These are phyloP conservation scores for Eupeodes corollae DNA, from an alignment of 1,140 invertebrate species.

Conservation along the genomic window DNA sequence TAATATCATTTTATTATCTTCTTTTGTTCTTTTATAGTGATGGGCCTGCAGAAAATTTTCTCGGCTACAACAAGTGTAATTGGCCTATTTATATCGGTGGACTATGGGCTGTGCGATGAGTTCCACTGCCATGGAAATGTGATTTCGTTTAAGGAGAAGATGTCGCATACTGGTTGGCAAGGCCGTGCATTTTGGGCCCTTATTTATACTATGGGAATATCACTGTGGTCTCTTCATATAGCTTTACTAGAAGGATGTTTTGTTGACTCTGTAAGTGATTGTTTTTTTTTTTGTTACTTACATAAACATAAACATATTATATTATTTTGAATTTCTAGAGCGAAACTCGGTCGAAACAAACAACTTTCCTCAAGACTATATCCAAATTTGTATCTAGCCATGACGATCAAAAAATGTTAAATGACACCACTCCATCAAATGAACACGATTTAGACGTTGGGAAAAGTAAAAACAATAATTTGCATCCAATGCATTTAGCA, in stretches of 20 bases:
- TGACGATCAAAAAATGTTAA: background rate
- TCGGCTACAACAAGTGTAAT: conserved; percentile 47
- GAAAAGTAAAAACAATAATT: background rate
- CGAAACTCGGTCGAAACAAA: background rate
- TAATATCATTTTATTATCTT: too few species aligned
- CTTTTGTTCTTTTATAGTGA: conserved; percentile 38
- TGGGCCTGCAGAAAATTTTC: conserved; percentile 47
- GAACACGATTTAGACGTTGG: background rate
- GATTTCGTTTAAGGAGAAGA: conserved; percentile 16
- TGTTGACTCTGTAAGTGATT: background rate
- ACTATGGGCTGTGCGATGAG: conserved; percentile 50
- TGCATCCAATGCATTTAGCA: background rate
- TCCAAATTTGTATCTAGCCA: conserved; percentile 2
- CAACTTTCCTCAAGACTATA: conserved; percentile 1
- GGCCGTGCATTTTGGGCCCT: conserved; percentile 45
- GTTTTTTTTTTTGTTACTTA: background rate
- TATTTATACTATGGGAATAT: conserved; percentile 42
- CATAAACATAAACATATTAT: background rate
- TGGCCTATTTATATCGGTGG: conserved; percentile 48
- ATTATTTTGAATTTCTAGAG: background rate
- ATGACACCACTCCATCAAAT: background rate
- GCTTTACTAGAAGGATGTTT: conserved; percentile 41
- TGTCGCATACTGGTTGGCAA: conserved; percentile 39
- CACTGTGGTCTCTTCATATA: conserved; percentile 42
- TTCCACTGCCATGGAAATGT: conserved; percentile 46